Conservation (phyloP, 2,113 vertebrate genomes). For the Daphoenositta chrysoptera region DNA sequence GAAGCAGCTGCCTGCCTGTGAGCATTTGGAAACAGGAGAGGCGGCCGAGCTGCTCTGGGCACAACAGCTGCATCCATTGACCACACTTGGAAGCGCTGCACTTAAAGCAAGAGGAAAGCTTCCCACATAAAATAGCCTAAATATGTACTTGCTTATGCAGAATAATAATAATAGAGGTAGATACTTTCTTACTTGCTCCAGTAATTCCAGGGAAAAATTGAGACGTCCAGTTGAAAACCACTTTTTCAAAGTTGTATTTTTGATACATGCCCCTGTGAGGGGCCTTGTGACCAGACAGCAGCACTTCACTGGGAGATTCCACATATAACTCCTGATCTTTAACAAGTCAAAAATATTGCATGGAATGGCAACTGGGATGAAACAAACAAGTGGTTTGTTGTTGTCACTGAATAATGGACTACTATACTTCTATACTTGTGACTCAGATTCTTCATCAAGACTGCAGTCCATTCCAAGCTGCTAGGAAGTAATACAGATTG, state of each 20-base stretch:
- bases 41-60: not conserved
- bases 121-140: not conserved
- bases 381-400: slow-evolving; percentile 16
- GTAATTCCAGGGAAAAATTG: not conserved
- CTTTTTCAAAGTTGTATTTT: not conserved
- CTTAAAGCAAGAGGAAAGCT: not conserved
- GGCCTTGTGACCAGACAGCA: not conserved
- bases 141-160: not conserved
- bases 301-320: not conserved
- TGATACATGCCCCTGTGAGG: not conserved
- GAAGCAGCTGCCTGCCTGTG: not conserved
- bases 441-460: not conserved
- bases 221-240: not conserved
- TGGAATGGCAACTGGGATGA: not conserved
- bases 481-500: not conserved
- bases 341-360: not conserved
- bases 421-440: not conserved
- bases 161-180: not conserved
- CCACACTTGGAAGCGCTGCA: not conserved
- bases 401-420: not conserved
- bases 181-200: not conserved
- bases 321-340: not conserved
- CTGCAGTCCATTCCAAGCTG: not conserved
- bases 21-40: not conserved
- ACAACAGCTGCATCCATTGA: not conserved